Percentiles rank a stretch among this genome's conserved stretches.
phyloP scores from a whole-genome alignment of 1,140 invertebrate genomes.

The Lasioglossum albipes region DNA sequence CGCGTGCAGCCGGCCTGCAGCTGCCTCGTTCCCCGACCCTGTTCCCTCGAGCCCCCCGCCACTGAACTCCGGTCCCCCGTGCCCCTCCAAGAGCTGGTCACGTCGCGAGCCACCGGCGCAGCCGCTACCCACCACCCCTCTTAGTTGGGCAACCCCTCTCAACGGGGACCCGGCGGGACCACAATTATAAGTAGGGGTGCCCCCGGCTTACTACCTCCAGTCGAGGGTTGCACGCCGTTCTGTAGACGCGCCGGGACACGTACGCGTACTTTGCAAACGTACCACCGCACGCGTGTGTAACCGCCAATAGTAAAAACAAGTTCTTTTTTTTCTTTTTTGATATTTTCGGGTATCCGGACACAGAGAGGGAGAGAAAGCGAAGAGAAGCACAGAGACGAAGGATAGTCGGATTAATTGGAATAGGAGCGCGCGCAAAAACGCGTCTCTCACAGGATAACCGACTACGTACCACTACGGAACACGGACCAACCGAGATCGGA shows the following conservation, averaged over 20 bases:
- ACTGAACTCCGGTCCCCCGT: slow-evolving; percentile 26
- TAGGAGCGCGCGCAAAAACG: too few relatives aligned
- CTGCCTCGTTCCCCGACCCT: slow-evolving; percentile 69
- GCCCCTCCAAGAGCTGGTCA: slow-evolving; percentile 32
- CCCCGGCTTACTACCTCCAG: slow-evolving; percentile 73
- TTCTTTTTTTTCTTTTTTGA: too few relatives aligned
- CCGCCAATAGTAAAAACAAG: too few relatives aligned
- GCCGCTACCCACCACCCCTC: slow-evolving; percentile 65
- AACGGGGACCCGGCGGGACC: slow-evolving; percentile 61
- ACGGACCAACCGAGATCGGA: slow-evolving; percentile 42
- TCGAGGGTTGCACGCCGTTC: slow-evolving; percentile 76
- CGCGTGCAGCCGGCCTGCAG: slow-evolving; percentile 80
- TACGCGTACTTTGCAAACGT: slow-evolving; percentile 12
- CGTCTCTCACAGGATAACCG: too few relatives aligned
- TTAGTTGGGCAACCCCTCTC: slow-evolving; percentile 54
- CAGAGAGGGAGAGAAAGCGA: too few relatives aligned
- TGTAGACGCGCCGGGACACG: slow-evolving; percentile 33
- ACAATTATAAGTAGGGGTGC: slow-evolving; percentile 81
- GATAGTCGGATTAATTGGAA: too few relatives aligned
- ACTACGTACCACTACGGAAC: too few relatives aligned
- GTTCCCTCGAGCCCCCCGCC: slow-evolving; percentile 30
- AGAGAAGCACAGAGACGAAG: too few relatives aligned
- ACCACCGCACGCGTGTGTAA: slow-evolving; percentile 37
- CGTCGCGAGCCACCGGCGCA: slow-evolving; percentile 57
- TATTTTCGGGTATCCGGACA: too few relatives aligned